Conservation (phyloP, 1,140 invertebrate genomes). For the Musca vetustissima region DNA sequence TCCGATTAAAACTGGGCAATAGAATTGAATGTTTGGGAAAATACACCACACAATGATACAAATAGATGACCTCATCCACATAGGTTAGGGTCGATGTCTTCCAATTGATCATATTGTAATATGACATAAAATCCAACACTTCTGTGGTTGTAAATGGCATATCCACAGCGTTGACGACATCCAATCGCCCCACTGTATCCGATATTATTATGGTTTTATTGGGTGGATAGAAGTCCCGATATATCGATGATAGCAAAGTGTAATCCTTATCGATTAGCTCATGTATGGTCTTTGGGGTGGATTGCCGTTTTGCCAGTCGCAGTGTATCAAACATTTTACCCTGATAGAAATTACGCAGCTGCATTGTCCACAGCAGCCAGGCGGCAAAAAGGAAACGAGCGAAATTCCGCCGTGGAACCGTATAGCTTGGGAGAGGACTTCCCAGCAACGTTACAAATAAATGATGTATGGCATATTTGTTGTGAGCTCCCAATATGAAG, state of each 20-base stretch:
- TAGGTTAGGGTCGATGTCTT: conserved; percentile 16
- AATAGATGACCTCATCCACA: conserved; percentile 21
- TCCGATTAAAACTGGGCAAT: conserved; percentile 4
- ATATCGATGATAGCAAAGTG: neutral
- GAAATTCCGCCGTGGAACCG: conserved; percentile 23
- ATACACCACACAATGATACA: conserved; percentile 18
- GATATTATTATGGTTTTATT: conserved; percentile 19
- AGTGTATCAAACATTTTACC: conserved; percentile 29
- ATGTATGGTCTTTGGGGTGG: neutral
- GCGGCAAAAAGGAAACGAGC: conserved; percentile 26
- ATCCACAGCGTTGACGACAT: neutral
- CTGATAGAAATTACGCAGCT: conserved; percentile 32
- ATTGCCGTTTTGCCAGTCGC: neutral
- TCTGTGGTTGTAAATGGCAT: neutral
- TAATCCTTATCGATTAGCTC: conserved; percentile 12
- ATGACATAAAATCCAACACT: conserved; percentile 7
- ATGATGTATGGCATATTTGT: conserved; percentile 1
- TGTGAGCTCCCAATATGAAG: conserved; percentile 22
- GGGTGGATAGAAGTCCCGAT: conserved; percentile 10
- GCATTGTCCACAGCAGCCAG: conserved; percentile 25
- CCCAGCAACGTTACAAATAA: conserved; percentile 25
- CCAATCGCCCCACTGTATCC: neutral
- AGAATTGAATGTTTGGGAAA: conserved; percentile 26
- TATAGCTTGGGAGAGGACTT: conserved; percentile 23
- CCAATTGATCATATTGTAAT: conserved; percentile 22